A percentile compares a stretch with the other conserved stretches of the same genome.
Evolutionary conservation across 1,140 invertebrate genomes (phyloP).

Genomic region (Dreissena polymorpha): DNA sequence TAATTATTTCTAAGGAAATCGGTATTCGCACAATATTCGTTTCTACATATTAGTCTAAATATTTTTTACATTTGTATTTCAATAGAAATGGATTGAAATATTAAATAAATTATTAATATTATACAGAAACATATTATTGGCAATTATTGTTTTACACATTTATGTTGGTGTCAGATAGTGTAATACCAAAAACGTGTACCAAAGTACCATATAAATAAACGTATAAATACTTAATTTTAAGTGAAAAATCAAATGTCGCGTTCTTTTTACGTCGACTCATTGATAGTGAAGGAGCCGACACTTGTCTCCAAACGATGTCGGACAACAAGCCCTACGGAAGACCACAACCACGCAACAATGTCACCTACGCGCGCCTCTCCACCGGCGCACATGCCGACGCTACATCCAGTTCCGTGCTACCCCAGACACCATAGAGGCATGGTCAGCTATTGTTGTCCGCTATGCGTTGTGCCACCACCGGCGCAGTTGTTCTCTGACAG

Average conservation of each 20-base stretch:
- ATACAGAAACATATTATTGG: too few species aligned
- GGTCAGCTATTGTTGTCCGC: constrained; percentile 66
- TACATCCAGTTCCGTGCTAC: constrained; percentile 65
- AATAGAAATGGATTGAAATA: too few species aligned
- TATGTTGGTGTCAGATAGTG: too few species aligned
- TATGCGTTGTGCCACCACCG: constrained; percentile 63
- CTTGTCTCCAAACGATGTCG: not conserved
- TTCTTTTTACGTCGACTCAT: constrained; percentile 66
- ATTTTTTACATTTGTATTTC: too few species aligned
- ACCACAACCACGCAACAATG: constrained; percentile 10
- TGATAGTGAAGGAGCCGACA: constrained; percentile 61
- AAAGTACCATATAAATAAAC: too few species aligned
- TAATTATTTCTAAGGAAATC: constrained; percentile 12
- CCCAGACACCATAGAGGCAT: constrained; percentile 66
- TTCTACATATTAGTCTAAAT: not conserved
- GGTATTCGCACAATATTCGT: not conserved
- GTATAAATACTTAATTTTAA: too few species aligned
- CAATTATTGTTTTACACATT: too few species aligned
- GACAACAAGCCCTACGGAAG: not conserved
- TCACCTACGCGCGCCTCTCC: constrained; percentile 32
- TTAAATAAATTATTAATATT: too few species aligned
- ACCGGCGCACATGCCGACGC: constrained; percentile 32
- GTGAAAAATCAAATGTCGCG: constrained; percentile 57
- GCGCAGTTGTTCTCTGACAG: constrained; percentile 54
- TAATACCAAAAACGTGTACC: too few species aligned